A percentile compares a stretch with the other conserved stretches of the same genome.
These are phyloP conservation scores for Parazoanthus atlanticus DNA, from an alignment of 92 coral and sea anemone species.

Conservation along the genomic window DNA sequence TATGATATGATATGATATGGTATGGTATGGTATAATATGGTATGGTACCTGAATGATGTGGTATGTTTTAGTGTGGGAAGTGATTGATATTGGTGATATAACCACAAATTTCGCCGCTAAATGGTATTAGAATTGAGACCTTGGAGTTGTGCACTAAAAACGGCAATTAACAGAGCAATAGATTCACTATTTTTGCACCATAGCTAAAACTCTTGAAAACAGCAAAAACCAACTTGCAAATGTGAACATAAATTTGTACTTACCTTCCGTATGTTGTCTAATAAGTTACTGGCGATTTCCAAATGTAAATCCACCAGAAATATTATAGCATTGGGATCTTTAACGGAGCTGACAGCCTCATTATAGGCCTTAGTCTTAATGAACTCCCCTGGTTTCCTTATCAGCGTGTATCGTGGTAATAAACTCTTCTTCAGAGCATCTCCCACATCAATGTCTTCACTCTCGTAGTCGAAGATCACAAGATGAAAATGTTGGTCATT, in stretches of 20 bases:
- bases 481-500: slow-evolving; percentile 29
- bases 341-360: slow-evolving; percentile 58
- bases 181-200: no score
- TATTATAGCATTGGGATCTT: slow-evolving; percentile 70
- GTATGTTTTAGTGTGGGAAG: no score
- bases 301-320: slow-evolving; percentile 72
- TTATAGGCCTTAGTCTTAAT: slow-evolving; percentile 64
- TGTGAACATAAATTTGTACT: background rate
- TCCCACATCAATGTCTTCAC: slow-evolving; percentile 16
- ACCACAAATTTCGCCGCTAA: no score
- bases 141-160: no score
- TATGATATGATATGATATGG: no score
- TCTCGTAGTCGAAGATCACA: slow-evolving; percentile 36
- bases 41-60: no score
- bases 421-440: slow-evolving; percentile 36
- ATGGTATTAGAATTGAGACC: no score
- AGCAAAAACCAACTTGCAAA: no score
- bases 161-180: no score
- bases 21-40: no score
- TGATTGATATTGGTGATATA: no score
- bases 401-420: slow-evolving; percentile 59
- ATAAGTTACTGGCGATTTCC: slow-evolving; percentile 62
- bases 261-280: slow-evolving; percentile 76
- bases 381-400: slow-evolving; percentile 56
- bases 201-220: no score